Evolutionary conservation across 2,888 invertebrate genomes (phyloP).

Genomic region (Polylopha cassiicola): DNA sequence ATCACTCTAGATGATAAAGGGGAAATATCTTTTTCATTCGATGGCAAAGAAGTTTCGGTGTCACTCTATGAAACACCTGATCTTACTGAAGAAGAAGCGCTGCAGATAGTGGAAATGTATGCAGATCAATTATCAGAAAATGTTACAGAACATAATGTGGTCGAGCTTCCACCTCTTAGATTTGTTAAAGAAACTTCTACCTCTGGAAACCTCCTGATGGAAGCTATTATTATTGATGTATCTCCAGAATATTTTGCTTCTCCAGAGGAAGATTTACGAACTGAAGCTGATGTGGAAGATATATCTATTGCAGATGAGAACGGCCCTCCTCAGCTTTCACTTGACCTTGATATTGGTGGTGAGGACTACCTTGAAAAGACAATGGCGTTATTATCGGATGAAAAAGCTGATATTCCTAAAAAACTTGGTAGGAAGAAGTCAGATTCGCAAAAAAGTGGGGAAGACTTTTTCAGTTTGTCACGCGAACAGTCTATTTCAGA

Average conservation of each 20-base stretch:
- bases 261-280: constrained; percentile 88
- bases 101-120: constrained; percentile 95
- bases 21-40: constrained; percentile 93
- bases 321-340: constrained; percentile 55
- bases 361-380: constrained; percentile 77
- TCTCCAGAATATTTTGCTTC: constrained; percentile 88
- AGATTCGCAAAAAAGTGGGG: constrained; percentile 77
- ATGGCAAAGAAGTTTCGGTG: constrained; percentile 93
- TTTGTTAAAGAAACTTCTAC: constrained; percentile 94
- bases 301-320: constrained; percentile 88
- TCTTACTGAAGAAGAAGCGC: constrained; percentile 92
- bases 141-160: constrained; percentile 88
- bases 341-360: constrained; percentile 71
- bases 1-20: constrained; percentile 88
- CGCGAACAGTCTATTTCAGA: constrained; percentile 79
- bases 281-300: constrained; percentile 92
- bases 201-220: constrained; percentile 91
- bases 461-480: constrained; percentile 81
- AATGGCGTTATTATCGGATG: constrained; percentile 67
- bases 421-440: constrained; percentile 81
- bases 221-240: constrained; percentile 93
- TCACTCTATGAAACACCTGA: constrained; percentile 95
- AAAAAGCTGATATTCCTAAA: constrained; percentile 72
- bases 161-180: constrained; percentile 90
- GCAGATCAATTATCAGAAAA: constrained; percentile 95